phyloP scores from a whole-genome alignment of 2,113 vertebrate species.

The Rhinogobius similis region DNA sequence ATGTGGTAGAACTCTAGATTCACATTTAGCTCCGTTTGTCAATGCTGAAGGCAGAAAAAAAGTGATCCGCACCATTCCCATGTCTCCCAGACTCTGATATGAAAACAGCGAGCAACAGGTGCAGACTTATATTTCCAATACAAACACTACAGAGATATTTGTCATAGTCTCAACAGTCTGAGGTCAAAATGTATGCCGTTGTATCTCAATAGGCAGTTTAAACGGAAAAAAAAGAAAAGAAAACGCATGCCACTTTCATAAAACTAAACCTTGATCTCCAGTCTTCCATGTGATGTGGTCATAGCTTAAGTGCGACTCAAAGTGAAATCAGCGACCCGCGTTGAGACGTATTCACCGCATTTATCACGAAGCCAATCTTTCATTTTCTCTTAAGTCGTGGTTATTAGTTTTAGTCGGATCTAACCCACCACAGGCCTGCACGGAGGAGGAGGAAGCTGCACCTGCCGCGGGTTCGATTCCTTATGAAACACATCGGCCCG shows the following conservation, averaged over 20 bases:
- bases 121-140: slow-evolving; percentile 5
- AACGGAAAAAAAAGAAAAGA: background rate
- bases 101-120: background rate
- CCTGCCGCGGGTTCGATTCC: slow-evolving; percentile 57
- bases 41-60: background rate
- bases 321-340: background rate
- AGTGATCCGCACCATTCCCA: background rate
- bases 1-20: too few species aligned
- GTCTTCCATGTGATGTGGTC: background rate
- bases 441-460: slow-evolving; percentile 56
- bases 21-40: background rate
- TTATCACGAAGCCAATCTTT: slow-evolving; percentile 29
- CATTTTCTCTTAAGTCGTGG: slow-evolving; percentile 1
- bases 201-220: background rate
- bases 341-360: background rate
- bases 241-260: background rate
- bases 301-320: background rate
- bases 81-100: background rate
- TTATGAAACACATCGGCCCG: slow-evolving; percentile 78
- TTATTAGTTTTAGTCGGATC: slow-evolving; percentile 36
- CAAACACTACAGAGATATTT: background rate
- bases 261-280: background rate
- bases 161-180: background rate
- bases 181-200: background rate
- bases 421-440: slow-evolving; percentile 26